These are phyloP conservation scores for Drosophila repletoides DNA, from an alignment of 1,140 invertebrate species.

Conservation along the genomic window DNA sequence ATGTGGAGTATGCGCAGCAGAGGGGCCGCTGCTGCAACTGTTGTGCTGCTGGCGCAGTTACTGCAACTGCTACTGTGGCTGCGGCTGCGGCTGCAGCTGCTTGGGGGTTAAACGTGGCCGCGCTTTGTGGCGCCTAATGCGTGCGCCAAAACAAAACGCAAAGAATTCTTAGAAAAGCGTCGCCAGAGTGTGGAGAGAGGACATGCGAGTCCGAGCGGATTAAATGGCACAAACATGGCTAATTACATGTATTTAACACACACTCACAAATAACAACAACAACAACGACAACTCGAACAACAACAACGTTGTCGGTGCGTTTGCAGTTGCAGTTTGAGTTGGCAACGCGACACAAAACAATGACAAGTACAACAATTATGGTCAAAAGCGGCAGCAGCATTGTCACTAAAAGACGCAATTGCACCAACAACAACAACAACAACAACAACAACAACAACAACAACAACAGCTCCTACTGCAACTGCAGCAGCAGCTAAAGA, in stretches of 20 bases:
- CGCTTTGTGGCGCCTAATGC: constrained; percentile 74
- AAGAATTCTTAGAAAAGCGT: constrained; percentile 78
- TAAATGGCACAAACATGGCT: constrained; percentile 80
- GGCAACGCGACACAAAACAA: constrained; percentile 64
- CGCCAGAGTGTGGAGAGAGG: constrained; percentile 48
- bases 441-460: constrained; percentile 3
- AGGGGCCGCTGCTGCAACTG: background rate
- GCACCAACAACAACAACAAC: constrained; percentile 2
- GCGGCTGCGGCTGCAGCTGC: constrained; percentile 30
- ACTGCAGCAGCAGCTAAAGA: no score
- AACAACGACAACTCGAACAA: background rate
- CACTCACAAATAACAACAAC: constrained; percentile 23
- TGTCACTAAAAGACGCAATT: constrained; percentile 54
- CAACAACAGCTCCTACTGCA: no score
- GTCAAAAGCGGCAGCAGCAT: constrained; percentile 61
- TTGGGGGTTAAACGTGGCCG: constrained; percentile 74
- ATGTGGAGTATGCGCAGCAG: constrained; percentile 72
- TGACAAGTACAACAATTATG: constrained; percentile 74
- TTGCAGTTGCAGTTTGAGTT: constrained; percentile 33
- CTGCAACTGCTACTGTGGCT: constrained; percentile 19
- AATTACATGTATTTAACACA: constrained; percentile 80
- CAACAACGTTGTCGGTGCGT: constrained; percentile 39
- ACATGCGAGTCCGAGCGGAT: constrained; percentile 60
- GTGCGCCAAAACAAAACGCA: constrained; percentile 76
- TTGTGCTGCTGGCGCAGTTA: no score